Percentiles rank a stretch among this genome's conserved stretches.
Evolutionary conservation across 2,888 invertebrate species (phyloP).

Genomic region (Arctia plantaginis): DNA sequence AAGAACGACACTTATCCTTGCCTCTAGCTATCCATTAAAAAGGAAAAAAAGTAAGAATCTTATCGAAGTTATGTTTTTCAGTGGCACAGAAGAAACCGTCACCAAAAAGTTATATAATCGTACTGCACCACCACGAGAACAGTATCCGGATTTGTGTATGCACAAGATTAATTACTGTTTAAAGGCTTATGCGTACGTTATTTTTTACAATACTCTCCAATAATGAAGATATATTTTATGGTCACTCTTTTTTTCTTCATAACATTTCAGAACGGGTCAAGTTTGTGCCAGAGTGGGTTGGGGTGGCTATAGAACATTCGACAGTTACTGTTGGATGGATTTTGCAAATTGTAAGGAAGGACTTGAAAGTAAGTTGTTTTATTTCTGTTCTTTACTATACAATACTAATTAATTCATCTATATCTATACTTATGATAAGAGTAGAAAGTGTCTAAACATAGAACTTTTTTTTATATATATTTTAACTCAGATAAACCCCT

Average conservation of each 20-base stretch:
- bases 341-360: conserved; percentile 25
- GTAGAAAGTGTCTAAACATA: too few species aligned
- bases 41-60: background rate
- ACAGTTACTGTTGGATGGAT: conserved; percentile 22
- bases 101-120: background rate
- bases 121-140: background rate
- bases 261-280: conserved; percentile 5
- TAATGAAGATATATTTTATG: too few species aligned
- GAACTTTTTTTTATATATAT: too few species aligned
- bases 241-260: too few species aligned
- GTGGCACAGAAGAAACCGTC: background rate
- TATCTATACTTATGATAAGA: too few species aligned
- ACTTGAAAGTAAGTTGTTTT: conserved; percentile 11
- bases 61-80: background rate
- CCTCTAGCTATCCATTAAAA: too few species aligned
- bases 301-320: background rate
- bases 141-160: background rate
- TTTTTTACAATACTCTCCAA: too few species aligned
- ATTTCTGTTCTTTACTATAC: background rate
- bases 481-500: too few species aligned
- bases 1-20: too few species aligned
- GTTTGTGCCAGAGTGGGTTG: conserved; percentile 9
- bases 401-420: background rate
- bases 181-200: conserved; percentile 8
- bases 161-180: conserved; percentile 9